Percentiles rank a stretch among this genome's conserved stretches.
Conservation (phyloP, 2,888 invertebrate species). For the Clistopyga incitator region DNA sequence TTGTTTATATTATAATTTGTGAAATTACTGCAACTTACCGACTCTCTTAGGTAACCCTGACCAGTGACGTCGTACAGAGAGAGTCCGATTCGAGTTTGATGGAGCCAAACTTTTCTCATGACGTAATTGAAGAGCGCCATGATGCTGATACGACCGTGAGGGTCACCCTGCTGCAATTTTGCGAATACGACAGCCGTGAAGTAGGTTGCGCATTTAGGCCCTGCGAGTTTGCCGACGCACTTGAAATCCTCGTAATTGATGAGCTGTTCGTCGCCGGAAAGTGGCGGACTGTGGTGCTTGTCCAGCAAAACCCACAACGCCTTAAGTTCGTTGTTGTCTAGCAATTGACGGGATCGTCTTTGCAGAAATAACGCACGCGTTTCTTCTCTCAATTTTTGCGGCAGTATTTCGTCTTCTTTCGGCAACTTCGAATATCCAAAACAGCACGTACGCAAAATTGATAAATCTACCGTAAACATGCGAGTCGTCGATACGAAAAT, state of each 20-base stretch:
- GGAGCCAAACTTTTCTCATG: conserved; percentile 97
- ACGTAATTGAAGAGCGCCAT: conserved; percentile 97
- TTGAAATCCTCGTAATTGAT: conserved; percentile 94
- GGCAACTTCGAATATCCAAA: conserved; percentile 85
- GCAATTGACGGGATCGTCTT: conserved; percentile 92
- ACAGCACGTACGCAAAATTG: neutral
- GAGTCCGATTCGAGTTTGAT: conserved; percentile 96
- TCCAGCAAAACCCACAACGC: conserved; percentile 94
- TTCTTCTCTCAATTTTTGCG: conserved; percentile 94
- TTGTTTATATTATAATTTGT: too few relatives aligned
- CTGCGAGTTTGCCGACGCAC: conserved; percentile 91
- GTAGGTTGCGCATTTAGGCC: conserved; percentile 90
- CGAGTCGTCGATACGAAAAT: neutral
- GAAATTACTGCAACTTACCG: conserved; percentile 88
- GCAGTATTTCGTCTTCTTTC: conserved; percentile 90
- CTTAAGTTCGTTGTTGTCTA: conserved; percentile 95
- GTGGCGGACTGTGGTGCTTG: conserved; percentile 91
- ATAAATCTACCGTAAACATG: conserved; percentile 9
- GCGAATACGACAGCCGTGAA: conserved; percentile 95
- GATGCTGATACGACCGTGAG: conserved; percentile 94
- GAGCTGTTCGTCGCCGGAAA: conserved; percentile 91
- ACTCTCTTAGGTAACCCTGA: conserved; percentile 94
- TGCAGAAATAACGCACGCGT: conserved; percentile 95
- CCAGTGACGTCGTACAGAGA: conserved; percentile 97
- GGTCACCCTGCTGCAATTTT: conserved; percentile 93